A percentile compares a stretch with the other conserved stretches of the same genome.
phyloP scores from a whole-genome alignment of 2,113 vertebrate species.

The Cryptotis parvus region DNA sequence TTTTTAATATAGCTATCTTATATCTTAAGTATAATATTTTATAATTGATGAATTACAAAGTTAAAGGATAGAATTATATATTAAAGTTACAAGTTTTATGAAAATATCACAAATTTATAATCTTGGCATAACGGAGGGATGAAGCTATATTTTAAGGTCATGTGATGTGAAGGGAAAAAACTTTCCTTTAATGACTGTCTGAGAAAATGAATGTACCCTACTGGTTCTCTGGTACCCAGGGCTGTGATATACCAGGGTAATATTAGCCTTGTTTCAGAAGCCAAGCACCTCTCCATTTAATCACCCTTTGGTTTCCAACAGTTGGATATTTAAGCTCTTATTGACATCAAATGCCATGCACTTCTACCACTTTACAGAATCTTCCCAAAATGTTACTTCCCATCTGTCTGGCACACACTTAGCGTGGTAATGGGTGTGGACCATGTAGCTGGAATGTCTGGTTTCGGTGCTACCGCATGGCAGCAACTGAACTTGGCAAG shows the following conservation, averaged over 20 bases:
- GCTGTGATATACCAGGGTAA: fast-evolving
- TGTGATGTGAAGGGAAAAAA: neutral
- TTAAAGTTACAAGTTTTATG: neutral
- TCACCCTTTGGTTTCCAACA: neutral
- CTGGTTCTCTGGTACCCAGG: fast-evolving
- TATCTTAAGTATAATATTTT: neutral
- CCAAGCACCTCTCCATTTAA: neutral
- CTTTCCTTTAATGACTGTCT: neutral
- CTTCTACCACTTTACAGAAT: neutral
- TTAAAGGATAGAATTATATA: neutral
- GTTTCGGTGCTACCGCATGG: neutral
- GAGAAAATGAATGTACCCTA: neutral
- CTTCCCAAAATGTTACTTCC: neutral
- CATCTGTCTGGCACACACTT: neutral
- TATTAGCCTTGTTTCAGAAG: neutral
- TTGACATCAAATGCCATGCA: neutral
- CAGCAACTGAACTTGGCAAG: neutral
- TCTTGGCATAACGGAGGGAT: neutral
- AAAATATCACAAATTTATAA: neutral
- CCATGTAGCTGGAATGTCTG: neutral
- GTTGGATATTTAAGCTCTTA: neutral
- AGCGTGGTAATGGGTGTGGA: neutral
- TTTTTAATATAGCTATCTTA: neutral
- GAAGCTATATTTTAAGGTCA: neutral
- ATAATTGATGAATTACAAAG: neutral